A percentile compares a stretch with the other conserved stretches of the same genome.
Evolutionary conservation across 2,888 invertebrate species (phyloP).

Genomic region (Cyaniris semiargus): DNA sequence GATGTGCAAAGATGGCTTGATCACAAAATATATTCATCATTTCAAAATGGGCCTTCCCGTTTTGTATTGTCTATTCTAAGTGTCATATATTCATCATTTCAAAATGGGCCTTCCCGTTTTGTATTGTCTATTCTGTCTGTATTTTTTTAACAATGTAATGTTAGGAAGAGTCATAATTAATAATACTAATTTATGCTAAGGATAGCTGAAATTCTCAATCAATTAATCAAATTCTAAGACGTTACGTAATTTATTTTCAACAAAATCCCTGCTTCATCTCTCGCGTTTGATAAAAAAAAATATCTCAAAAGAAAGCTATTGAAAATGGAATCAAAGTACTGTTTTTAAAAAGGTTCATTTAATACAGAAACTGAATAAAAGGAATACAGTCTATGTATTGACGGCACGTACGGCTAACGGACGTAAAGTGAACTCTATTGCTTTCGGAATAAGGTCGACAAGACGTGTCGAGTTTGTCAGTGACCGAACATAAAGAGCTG

Average conservation of each 20-base stretch:
- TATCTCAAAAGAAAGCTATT: slow-evolving; percentile 3
- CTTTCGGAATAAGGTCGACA: not conserved
- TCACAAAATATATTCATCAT: too few species aligned
- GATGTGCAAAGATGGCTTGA: too few species aligned
- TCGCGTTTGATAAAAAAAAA: not conserved
- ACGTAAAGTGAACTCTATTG: not conserved
- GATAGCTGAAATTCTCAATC: not conserved
- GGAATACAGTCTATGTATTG: not conserved
- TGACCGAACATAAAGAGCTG: not conserved
- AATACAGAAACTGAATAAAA: slow-evolving; percentile 11
- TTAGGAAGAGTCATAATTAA: not conserved
- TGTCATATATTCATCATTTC: not conserved
- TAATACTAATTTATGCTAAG: not conserved
- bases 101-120: not conserved
- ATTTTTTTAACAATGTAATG: not conserved
- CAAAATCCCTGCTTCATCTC: not conserved
- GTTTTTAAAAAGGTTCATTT: slow-evolving; percentile 24
- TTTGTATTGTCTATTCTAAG: not conserved
- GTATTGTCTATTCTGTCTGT: not conserved
- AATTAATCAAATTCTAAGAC: not conserved
- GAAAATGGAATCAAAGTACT: not conserved
- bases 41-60: not conserved
- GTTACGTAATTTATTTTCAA: not conserved
- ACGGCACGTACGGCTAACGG: not conserved
- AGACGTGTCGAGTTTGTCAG: not conserved